Conservation (phyloP, 1,140 invertebrate species). For the Achroia grisella region DNA sequence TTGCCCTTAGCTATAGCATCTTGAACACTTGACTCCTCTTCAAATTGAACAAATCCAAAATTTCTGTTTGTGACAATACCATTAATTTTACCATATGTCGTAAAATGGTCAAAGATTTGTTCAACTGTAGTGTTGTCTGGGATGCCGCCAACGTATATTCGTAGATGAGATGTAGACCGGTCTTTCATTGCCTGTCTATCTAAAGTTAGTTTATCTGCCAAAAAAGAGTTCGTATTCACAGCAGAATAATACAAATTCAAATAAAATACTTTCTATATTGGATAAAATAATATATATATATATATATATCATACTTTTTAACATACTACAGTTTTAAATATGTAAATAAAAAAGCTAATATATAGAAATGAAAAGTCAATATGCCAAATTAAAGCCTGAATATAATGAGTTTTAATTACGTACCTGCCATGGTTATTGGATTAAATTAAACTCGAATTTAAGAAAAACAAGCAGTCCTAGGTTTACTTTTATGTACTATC, state of each 20-base stretch:
- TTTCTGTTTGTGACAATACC: constrained; percentile 83
- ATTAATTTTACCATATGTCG: constrained; percentile 79
- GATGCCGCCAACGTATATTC: constrained; percentile 86
- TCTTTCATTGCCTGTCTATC: constrained; percentile 76
- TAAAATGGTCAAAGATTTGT: constrained; percentile 84
- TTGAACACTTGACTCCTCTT: constrained; percentile 81
- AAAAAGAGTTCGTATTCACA: not conserved
- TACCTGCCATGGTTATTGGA: constrained; percentile 12
- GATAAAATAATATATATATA: too few relatives aligned
- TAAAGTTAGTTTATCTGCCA: constrained; percentile 56
- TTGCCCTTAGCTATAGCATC: constrained; percentile 82
- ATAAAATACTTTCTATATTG: not conserved
- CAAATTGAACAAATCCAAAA: constrained; percentile 92
- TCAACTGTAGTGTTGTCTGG: constrained; percentile 77
- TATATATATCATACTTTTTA: too few relatives aligned
- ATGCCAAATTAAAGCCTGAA: too few relatives aligned
- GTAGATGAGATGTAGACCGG: constrained; percentile 78
- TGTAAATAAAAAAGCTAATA: too few relatives aligned
- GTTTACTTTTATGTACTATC: too few relatives aligned
- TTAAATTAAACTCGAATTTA: too few relatives aligned
- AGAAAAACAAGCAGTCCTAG: too few relatives aligned
- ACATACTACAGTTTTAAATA: too few relatives aligned
- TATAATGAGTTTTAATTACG: not conserved
- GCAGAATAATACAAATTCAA: not conserved
- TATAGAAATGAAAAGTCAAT: too few relatives aligned